Evolutionary conservation across 2,797 vertebrate species (phyloP).

Genomic region (Echiichthys vipera): DNA sequence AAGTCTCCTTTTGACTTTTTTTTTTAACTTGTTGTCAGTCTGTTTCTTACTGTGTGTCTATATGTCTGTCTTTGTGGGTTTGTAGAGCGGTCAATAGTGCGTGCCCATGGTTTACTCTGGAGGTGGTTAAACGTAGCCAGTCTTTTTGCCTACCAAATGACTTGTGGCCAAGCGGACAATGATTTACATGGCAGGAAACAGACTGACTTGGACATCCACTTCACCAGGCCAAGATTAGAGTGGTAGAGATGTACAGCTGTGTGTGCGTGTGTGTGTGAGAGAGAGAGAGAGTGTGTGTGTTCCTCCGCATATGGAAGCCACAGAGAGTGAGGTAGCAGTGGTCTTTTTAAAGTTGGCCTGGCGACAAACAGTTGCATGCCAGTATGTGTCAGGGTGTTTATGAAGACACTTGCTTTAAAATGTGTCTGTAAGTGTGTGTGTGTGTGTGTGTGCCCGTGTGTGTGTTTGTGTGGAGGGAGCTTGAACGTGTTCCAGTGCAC

Average conservation of each 20-base stretch:
- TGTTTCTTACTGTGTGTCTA: constrained; percentile 11
- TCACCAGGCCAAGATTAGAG: constrained; percentile 26
- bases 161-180: constrained; percentile 53
- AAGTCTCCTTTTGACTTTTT: not conserved
- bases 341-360: constrained; percentile 65
- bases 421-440: constrained; percentile 50
- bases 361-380: constrained; percentile 62
- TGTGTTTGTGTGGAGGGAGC: constrained; percentile 3
- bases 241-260: constrained; percentile 3
- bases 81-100: constrained; percentile 73
- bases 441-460: constrained; percentile 1
- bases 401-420: constrained; percentile 72
- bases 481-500: constrained; percentile 35
- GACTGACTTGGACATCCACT: constrained; percentile 31
- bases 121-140: constrained; percentile 73
- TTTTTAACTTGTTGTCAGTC: not conserved
- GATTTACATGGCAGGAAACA: constrained; percentile 83
- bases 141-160: constrained; percentile 80
- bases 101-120: constrained; percentile 75
- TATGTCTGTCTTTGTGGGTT: constrained; percentile 49
- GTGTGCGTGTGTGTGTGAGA: constrained; percentile 19
- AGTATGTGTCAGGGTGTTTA: constrained; percentile 75
- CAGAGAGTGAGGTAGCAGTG: constrained; percentile 29
- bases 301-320: not conserved
- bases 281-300: constrained; percentile 12